These are phyloP conservation scores for Aleiodes alternator DNA, from an alignment of 2,888 invertebrate genomes.

Conservation along the genomic window DNA sequence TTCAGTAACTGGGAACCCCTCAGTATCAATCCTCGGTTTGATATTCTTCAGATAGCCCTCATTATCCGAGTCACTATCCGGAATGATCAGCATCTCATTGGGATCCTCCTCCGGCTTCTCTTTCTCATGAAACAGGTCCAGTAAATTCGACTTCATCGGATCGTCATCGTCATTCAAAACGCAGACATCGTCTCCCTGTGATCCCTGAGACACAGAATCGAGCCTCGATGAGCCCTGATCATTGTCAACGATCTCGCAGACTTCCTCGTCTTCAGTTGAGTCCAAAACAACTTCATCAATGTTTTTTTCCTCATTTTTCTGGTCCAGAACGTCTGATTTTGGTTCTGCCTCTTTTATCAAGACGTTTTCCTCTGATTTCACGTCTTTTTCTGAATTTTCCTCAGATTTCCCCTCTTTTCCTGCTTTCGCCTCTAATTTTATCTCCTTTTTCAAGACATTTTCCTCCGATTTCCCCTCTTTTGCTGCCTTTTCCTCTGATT, in stretches of 20 bases:
- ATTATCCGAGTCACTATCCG: slow-evolving; percentile 82
- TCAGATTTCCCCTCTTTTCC: background rate
- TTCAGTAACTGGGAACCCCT: slow-evolving; percentile 80
- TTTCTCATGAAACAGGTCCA: slow-evolving; percentile 33
- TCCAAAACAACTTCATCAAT: slow-evolving; percentile 62
- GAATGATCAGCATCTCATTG: slow-evolving; percentile 78
- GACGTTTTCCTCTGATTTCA: background rate
- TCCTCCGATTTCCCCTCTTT: background rate
- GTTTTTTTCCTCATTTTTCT: background rate
- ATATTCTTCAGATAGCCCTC: slow-evolving; percentile 80
- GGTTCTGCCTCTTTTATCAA: background rate
- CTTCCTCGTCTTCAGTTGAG: slow-evolving; percentile 67
- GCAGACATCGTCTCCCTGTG: slow-evolving; percentile 68
- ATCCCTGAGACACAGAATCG: slow-evolving; percentile 51
- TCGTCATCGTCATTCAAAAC: slow-evolving; percentile 39
- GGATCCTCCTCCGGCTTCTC: slow-evolving; percentile 58
- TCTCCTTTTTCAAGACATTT: background rate
- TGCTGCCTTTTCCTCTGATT: background rate
- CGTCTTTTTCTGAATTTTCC: background rate
- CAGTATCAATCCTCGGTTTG: slow-evolving; percentile 79
- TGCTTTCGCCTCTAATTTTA: background rate
- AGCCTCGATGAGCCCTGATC: slow-evolving; percentile 51
- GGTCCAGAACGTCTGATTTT: background rate
- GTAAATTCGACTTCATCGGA: slow-evolving; percentile 6
- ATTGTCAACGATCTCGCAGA: slow-evolving; percentile 60